These are phyloP conservation scores for Odontesthes bonariensis DNA, from an alignment of 2,113 vertebrate species.

Conservation along the genomic window DNA sequence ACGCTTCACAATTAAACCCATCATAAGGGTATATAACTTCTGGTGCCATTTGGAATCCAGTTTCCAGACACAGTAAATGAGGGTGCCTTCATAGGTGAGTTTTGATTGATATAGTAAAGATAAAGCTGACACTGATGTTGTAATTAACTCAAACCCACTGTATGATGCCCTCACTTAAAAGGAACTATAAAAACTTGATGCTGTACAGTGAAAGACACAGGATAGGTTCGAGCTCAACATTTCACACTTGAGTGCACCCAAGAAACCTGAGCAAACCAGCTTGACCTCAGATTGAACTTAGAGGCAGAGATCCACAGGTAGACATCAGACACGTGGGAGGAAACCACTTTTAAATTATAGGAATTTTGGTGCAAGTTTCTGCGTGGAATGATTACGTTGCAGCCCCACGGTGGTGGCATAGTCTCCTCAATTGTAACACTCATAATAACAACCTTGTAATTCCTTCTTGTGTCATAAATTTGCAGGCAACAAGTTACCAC, in stretches of 20 bases:
- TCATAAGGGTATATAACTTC: slow-evolving; percentile 51
- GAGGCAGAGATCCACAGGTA: neutral
- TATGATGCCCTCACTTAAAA: neutral
- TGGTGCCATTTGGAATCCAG: slow-evolving; percentile 40
- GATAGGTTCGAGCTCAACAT: neutral
- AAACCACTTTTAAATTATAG: slow-evolving; percentile 34
- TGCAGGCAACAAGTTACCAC: slow-evolving; percentile 32
- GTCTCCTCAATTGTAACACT: slow-evolving; percentile 12
- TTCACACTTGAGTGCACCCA: slow-evolving; percentile 28
- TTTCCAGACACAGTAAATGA: slow-evolving; percentile 30
- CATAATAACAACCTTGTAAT: slow-evolving; percentile 31
- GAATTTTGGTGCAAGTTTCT: slow-evolving; percentile 19
- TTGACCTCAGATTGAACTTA: slow-evolving; percentile 54
- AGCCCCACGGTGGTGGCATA: slow-evolving; percentile 13
- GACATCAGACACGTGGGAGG: slow-evolving; percentile 5
- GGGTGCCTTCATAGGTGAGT: slow-evolving; percentile 42
- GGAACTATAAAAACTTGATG: neutral
- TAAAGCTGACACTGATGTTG: slow-evolving; percentile 14
- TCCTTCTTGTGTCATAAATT: slow-evolving; percentile 38
- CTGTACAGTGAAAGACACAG: neutral
- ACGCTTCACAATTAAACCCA: slow-evolving; percentile 25
- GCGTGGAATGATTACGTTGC: neutral
- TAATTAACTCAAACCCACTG: slow-evolving; percentile 13
- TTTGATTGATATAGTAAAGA: slow-evolving; percentile 18
- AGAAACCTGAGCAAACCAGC: slow-evolving; percentile 40